A percentile compares a stretch with the other conserved stretches of the same genome.
Evolutionary conservation across 2,113 vertebrate species (phyloP).

Genomic region (Larimichthys polyactis): DNA sequence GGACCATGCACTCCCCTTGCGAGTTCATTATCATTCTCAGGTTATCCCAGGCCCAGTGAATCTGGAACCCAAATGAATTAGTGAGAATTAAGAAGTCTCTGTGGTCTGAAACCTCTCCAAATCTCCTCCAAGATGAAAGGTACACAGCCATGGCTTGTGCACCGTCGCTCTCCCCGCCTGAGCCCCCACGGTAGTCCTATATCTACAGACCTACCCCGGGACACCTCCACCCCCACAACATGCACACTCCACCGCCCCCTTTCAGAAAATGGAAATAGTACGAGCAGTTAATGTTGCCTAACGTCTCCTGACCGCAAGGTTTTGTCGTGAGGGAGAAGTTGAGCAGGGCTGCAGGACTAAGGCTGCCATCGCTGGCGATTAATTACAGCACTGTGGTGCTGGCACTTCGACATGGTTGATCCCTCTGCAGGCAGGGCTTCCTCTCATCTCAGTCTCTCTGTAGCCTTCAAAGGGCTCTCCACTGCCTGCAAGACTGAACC

Average conservation of each 20-base stretch:
- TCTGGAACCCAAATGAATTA: slow-evolving; percentile 99
- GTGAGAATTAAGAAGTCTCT: slow-evolving; percentile 99
- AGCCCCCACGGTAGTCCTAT: slow-evolving; percentile 79
- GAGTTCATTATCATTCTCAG: slow-evolving; percentile 99
- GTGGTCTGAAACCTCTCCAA: slow-evolving; percentile 96
- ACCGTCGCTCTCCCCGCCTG: slow-evolving; percentile 87
- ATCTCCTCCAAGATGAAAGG: slow-evolving; percentile 98
- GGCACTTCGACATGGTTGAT: slow-evolving; percentile 86
- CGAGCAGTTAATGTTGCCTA: slow-evolving; percentile 94
- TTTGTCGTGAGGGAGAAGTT: slow-evolving; percentile 94
- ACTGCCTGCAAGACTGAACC: slow-evolving; percentile 73
- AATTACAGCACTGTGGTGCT: slow-evolving; percentile 90
- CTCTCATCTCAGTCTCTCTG: slow-evolving; percentile 85
- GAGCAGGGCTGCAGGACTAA: slow-evolving; percentile 87
- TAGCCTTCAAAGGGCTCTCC: slow-evolving; percentile 87
- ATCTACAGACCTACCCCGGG: slow-evolving; percentile 76
- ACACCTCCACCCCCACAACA: slow-evolving; percentile 63
- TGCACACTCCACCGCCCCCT: slow-evolving; percentile 9
- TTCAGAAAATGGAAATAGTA: slow-evolving; percentile 82
- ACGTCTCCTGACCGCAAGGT: slow-evolving; percentile 91
- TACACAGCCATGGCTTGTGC: slow-evolving; percentile 90
- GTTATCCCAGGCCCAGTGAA: slow-evolving; percentile 97
- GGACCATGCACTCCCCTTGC: slow-evolving; percentile 89
- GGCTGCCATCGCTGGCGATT: slow-evolving; percentile 90
- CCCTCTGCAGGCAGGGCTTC: slow-evolving; percentile 78